A percentile compares a stretch with the other conserved stretches of the same genome.
phyloP scores from a whole-genome alignment of 2,797 vertebrate genomes.

The Anguilla anguilla region DNA sequence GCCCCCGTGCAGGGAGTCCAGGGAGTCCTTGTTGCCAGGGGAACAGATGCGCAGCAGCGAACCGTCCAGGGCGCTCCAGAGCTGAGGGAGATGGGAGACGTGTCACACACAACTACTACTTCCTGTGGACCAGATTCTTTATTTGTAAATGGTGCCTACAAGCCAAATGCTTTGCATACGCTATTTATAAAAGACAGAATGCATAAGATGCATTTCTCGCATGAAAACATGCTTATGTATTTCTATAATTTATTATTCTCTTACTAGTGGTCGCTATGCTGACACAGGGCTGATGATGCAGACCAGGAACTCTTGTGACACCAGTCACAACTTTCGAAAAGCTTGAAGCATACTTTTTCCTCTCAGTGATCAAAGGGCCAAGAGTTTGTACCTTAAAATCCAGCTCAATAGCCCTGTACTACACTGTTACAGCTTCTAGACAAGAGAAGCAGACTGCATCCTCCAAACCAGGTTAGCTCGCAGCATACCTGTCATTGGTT shows the following conservation, averaged over 20 bases:
- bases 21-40: conserved; percentile 74
- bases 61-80: conserved; percentile 82
- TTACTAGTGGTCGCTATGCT: too few species aligned
- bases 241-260: too few species aligned
- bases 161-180: neutral
- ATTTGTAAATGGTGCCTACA: neutral
- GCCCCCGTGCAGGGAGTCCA: conserved; percentile 85
- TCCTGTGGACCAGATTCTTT: too few species aligned
- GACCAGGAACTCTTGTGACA: too few species aligned
- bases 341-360: too few species aligned
- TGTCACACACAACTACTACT: neutral
- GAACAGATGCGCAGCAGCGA: conserved; percentile 81
- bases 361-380: too few species aligned
- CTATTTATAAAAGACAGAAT: neutral
- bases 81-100: conserved; percentile 62
- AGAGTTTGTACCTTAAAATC: too few species aligned
- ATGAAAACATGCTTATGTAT: neutral
- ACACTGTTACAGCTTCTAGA: neutral
- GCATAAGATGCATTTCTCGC: neutral
- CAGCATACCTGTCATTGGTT: neutral
- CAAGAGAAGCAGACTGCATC: neutral
- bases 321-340: too few species aligned
- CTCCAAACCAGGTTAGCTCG: neutral
- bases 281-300: too few species aligned
- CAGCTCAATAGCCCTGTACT: too few species aligned